Evolutionary conservation across 1,140 invertebrate genomes (phyloP).

Genomic region (Ptiloglossa arizonensis): DNA sequence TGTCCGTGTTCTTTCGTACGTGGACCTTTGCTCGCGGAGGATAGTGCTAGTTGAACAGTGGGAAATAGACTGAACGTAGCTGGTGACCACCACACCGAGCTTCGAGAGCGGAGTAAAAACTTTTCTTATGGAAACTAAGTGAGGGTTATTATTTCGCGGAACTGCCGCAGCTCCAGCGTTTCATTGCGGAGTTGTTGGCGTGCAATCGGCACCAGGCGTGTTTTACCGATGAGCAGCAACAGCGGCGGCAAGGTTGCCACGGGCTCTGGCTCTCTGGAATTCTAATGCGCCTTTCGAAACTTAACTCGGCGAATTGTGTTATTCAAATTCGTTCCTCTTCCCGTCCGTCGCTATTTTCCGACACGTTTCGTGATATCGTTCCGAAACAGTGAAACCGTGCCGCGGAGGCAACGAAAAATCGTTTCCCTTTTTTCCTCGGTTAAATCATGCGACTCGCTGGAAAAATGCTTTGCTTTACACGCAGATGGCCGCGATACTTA

Average conservation of each 20-base stretch:
- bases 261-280: slow-evolving; percentile 45
- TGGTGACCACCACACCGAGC: not conserved
- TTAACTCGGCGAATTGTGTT: slow-evolving; percentile 67
- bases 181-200: not conserved
- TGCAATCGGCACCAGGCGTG: slow-evolving; percentile 11
- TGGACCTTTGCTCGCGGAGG: not conserved
- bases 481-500: too few relatives aligned
- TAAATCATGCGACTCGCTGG: slow-evolving; percentile 31
- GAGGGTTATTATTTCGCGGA: slow-evolving; percentile 62
- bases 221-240: slow-evolving; percentile 46
- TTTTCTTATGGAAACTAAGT: slow-evolving; percentile 59
- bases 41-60: not conserved
- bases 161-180: slow-evolving; percentile 3
- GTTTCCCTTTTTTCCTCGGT: slow-evolving; percentile 16
- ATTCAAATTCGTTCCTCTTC: slow-evolving; percentile 64
- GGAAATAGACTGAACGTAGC: not conserved
- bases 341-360: slow-evolving; percentile 37
- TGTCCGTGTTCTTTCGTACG: too few relatives aligned
- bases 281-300: slow-evolving; percentile 61
- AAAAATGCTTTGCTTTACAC: slow-evolving; percentile 27
- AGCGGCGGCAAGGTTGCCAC: not conserved
- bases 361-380: slow-evolving; percentile 41
- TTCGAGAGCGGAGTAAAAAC: slow-evolving; percentile 48
- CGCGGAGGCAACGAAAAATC: slow-evolving; percentile 11
- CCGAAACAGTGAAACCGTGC: slow-evolving; percentile 2